Evolutionary conservation across 1,140 invertebrate genomes (phyloP).

Genomic region (Notospermus geniculatus): DNA sequence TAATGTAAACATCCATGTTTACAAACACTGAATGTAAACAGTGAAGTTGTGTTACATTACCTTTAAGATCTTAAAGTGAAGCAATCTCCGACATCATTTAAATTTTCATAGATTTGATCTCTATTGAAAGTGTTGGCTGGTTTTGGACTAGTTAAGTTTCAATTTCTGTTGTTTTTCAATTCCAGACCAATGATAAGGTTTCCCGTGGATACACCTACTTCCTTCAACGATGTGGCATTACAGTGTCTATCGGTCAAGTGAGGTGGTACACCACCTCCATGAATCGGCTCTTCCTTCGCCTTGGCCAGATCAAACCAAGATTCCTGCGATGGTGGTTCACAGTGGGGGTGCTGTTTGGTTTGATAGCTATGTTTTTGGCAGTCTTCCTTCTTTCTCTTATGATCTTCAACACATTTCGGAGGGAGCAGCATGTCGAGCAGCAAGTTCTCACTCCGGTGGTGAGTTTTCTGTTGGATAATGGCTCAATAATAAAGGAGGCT

Average conservation of each 20-base stretch:
- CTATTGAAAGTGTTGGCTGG: neutral
- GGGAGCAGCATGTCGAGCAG: constrained; percentile 44
- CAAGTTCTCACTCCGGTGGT: constrained; percentile 56
- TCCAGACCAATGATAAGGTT: constrained; percentile 39
- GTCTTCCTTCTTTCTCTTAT: constrained; percentile 47
- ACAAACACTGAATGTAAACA: too few species aligned
- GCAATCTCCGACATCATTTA: neutral
- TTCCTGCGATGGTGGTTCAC: constrained; percentile 52
- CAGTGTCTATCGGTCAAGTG: constrained; percentile 46
- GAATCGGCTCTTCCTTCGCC: constrained; percentile 48
- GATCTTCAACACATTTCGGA: constrained; percentile 48
- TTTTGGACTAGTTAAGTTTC: constrained; percentile 2
- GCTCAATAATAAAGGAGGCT: neutral
- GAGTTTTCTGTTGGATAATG: constrained; percentile 19
- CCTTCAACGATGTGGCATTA: constrained; percentile 42
- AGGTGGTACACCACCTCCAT: constrained; percentile 51
- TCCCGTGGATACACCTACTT: constrained; percentile 35
- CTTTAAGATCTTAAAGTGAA: constrained; percentile 10
- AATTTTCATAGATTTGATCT: too few species aligned
- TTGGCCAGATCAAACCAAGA: constrained; percentile 47
- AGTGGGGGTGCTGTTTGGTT: constrained; percentile 47
- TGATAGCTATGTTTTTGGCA: constrained; percentile 50
- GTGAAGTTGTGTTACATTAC: too few species aligned
- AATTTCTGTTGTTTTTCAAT: constrained; percentile 18
- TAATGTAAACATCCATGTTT: too few species aligned